phyloP scores from a whole-genome alignment of 2,888 invertebrate genomes.

The Euclidia mi region DNA sequence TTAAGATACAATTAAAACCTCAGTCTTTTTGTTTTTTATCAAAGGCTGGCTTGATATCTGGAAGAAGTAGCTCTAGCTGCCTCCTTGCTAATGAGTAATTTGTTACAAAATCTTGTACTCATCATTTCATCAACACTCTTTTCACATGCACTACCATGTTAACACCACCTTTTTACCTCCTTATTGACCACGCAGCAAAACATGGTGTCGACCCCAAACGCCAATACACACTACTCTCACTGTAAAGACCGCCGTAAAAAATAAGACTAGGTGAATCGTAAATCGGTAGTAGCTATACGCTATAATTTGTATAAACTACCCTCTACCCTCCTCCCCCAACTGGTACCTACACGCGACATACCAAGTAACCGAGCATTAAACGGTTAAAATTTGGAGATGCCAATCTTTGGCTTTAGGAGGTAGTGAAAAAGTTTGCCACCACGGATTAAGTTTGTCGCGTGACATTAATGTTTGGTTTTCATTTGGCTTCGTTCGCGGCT shows the following conservation, averaged over 20 bases:
- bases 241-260: conserved; percentile 51
- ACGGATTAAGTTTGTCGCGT: conserved; percentile 30
- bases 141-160: too few relatives aligned
- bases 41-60: too few relatives aligned
- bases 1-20: too few relatives aligned
- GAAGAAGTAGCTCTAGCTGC: too few relatives aligned
- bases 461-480: conserved; percentile 16
- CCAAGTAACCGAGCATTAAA: conserved; percentile 51
- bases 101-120: too few relatives aligned
- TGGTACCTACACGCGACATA: conserved; percentile 40
- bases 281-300: conserved; percentile 53
- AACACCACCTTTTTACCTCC: too few relatives aligned
- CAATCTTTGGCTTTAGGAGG: conserved; percentile 52
- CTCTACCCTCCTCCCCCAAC: conserved; percentile 19
- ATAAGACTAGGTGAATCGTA: conserved; percentile 59
- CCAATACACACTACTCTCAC: conserved; percentile 40
- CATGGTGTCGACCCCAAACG: neutral
- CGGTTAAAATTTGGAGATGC: conserved; percentile 59
- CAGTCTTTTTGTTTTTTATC: too few relatives aligned
- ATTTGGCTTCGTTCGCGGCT: conserved; percentile 13
- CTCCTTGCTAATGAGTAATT: too few relatives aligned
- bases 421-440: conserved; percentile 40
- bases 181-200: neutral
- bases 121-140: too few relatives aligned
- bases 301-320: conserved; percentile 50